These are phyloP conservation scores for Myotis daubentonii DNA, from an alignment of 2,797 vertebrate genomes.

Conservation along the genomic window DNA sequence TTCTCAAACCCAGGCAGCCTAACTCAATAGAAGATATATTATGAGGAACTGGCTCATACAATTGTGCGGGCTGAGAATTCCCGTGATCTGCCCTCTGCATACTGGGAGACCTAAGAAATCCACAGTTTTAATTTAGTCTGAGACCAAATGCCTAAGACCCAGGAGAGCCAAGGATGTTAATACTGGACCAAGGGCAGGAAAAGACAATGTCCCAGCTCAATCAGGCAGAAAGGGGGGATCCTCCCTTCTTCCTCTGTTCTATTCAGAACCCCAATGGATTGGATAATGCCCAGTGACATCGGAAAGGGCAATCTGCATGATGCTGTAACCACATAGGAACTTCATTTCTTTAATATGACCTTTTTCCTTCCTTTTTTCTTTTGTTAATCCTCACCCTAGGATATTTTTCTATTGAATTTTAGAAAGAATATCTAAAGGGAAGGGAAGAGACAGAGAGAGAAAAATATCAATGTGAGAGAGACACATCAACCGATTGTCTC, in stretches of 20 bases:
- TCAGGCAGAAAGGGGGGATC: not conserved
- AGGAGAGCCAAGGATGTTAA: not conserved
- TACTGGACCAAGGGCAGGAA: not conserved
- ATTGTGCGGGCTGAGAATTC: not conserved
- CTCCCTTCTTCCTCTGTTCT: not conserved
- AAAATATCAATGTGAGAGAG: no score
- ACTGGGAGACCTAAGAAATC: not conserved
- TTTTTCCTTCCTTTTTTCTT: not conserved
- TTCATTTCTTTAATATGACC: not conserved
- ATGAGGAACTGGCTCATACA: not conserved
- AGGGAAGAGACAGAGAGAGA: no score
- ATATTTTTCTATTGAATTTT: no score
- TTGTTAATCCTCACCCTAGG: no score
- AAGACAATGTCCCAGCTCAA: not conserved
- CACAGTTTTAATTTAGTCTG: not conserved
- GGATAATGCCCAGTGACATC: not conserved
- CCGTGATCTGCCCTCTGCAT: not conserved
- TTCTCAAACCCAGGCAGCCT: not conserved
- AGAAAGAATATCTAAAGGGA: no score
- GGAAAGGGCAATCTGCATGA: not conserved
- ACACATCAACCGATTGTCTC: no score
- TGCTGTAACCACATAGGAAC: not conserved
- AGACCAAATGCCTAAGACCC: not conserved
- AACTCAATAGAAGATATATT: not conserved
- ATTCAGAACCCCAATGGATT: not conserved